Percentiles rank a stretch among this genome's conserved stretches.
These are phyloP conservation scores for Darevskia nairensis DNA, from an alignment of 2,797 vertebrate species.

Conservation along the genomic window DNA sequence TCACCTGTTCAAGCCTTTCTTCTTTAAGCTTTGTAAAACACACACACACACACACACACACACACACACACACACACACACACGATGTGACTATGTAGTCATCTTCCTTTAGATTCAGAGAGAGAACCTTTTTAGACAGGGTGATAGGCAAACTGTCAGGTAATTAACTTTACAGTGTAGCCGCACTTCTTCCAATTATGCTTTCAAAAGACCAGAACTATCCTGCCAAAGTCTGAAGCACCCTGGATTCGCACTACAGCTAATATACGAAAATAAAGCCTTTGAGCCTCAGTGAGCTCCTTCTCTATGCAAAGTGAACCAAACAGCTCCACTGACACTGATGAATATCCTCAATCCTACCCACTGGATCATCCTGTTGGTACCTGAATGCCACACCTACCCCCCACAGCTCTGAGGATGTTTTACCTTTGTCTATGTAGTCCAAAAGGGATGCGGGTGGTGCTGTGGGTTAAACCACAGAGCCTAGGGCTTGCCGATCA, in stretches of 20 bases:
- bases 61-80: too few species aligned
- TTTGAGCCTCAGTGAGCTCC: background rate
- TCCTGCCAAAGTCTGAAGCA: background rate
- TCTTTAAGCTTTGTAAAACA: too few species aligned
- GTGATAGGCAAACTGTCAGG: conserved; percentile 29
- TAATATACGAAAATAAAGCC: background rate
- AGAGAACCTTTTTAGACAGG: background rate
- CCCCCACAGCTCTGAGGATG: too few species aligned
- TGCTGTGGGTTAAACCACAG: too few species aligned
- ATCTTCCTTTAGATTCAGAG: background rate
- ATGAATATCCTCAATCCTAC: background rate
- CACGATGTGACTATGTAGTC: background rate
- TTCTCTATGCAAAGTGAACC: background rate
- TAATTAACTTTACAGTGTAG: conserved; percentile 25
- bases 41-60: too few species aligned
- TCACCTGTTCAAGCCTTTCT: too few species aligned
- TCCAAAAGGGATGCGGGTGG: too few species aligned
- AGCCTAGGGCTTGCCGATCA: too few species aligned
- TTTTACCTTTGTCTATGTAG: too few species aligned
- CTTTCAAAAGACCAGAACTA: background rate
- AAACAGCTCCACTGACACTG: background rate
- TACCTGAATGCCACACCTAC: too few species aligned
- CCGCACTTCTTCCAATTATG: background rate
- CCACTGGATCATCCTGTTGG: too few species aligned
- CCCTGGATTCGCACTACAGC: background rate